Percentiles rank a stretch among this genome's conserved stretches.
phyloP scores from a whole-genome alignment of 2,888 invertebrate species.

The Quadroppia sp. region DNA sequence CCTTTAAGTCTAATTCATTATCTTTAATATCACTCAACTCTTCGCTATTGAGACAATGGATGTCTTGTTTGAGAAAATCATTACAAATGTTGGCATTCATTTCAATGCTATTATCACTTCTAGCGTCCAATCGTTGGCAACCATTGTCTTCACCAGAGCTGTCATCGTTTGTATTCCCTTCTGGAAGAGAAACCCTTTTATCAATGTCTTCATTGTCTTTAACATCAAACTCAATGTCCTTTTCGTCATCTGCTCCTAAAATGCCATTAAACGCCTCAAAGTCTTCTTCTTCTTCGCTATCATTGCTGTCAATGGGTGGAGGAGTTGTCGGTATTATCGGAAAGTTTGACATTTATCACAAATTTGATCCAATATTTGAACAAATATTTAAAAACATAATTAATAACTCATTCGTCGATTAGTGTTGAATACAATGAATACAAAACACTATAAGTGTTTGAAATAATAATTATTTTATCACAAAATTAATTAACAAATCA shows the following conservation, averaged over 20 bases:
- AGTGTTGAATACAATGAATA: no score
- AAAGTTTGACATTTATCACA: constrained; percentile 17
- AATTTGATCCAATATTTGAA: neutral
- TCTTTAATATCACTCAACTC: neutral
- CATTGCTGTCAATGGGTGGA: constrained; percentile 16
- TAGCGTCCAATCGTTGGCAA: neutral
- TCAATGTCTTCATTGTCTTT: neutral
- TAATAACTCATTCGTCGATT: neutral
- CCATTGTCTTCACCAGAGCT: neutral
- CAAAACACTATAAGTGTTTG: no score
- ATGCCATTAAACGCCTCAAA: neutral
- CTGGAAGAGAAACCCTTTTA: neutral
- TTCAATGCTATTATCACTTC: neutral
- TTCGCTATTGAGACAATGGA: neutral
- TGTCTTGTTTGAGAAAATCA: neutral
- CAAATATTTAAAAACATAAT: neutral
- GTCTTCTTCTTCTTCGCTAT: constrained; percentile 3
- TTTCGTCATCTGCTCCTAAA: neutral
- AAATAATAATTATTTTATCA: no score
- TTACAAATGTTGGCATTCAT: neutral
- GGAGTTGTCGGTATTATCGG: constrained; percentile 29
- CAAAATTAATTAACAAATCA: neutral
- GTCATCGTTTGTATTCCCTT: neutral
- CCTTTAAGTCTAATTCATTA: neutral
- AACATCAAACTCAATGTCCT: constrained; percentile 3